Conservation (phyloP, 53 echinoderm and acorn worm genomes). For the Henricia sp. region DNA sequence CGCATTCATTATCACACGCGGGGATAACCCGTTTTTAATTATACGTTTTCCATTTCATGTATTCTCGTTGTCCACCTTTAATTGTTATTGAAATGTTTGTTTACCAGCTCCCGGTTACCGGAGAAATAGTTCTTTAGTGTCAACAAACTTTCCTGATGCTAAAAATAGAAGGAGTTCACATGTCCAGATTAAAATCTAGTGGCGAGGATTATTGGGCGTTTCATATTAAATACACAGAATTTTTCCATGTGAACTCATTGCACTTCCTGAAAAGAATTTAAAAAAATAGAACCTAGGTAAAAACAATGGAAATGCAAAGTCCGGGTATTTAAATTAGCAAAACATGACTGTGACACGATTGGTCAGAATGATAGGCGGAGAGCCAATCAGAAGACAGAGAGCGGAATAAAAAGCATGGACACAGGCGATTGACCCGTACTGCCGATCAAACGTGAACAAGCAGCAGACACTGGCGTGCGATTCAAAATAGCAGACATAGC, state of each 20-base stretch:
- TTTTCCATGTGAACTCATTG: background rate
- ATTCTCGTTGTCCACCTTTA: too few species aligned
- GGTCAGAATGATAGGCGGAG: background rate
- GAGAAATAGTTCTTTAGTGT: too few species aligned
- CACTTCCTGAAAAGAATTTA: background rate
- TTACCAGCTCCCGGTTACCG: too few species aligned
- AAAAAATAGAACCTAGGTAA: too few species aligned
- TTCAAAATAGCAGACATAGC: slow-evolving; percentile 31
- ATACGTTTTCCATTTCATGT: too few species aligned
- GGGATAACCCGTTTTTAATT: too few species aligned
- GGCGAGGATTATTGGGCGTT: background rate
- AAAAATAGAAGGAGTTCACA: slow-evolving; percentile 26
- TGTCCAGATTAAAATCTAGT: background rate
- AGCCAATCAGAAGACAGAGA: slow-evolving; percentile 26
- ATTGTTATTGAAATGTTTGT: too few species aligned
- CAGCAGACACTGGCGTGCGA: slow-evolving; percentile 27
- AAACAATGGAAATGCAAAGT: background rate
- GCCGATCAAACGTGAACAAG: slow-evolving; percentile 21
- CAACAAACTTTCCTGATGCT: too few species aligned
- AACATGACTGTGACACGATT: slow-evolving; percentile 11
- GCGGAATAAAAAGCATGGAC: slow-evolving; percentile 13
- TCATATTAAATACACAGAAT: too few species aligned
- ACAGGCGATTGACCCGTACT: slow-evolving; percentile 15
- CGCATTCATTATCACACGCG: too few species aligned
- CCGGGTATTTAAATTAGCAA: slow-evolving; percentile 27